Evolutionary conservation across 2,888 invertebrate genomes (phyloP).

Genomic region (Sarcophaga carnaria): DNA sequence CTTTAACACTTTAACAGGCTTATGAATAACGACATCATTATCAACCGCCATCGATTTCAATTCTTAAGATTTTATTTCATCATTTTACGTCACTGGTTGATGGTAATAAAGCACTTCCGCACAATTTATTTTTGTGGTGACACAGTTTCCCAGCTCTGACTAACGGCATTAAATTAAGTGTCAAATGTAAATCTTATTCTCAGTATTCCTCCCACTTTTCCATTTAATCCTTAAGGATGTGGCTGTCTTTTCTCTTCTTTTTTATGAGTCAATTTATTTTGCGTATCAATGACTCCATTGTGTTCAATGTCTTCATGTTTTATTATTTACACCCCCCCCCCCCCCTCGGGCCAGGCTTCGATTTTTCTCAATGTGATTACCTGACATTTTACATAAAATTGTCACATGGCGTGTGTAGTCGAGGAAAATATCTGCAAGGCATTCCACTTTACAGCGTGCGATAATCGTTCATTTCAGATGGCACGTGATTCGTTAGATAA

Average conservation of each 20-base stretch:
- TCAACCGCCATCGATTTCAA: too few relatives aligned
- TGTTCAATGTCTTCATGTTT: neutral
- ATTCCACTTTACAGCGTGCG: neutral
- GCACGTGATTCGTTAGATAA: neutral
- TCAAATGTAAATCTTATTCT: constrained; percentile 23
- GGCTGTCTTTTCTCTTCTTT: neutral
- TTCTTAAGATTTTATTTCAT: too few relatives aligned
- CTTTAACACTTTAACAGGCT: too few relatives aligned
- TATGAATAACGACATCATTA: too few relatives aligned
- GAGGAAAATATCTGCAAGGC: neutral
- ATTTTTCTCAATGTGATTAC: neutral
- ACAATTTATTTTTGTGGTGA: neutral
- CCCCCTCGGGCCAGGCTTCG: neutral
- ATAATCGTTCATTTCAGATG: neutral
- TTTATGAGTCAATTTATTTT: constrained; percentile 56
- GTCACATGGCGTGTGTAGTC: neutral
- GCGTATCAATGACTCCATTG: constrained; percentile 46
- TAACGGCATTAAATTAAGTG: constrained; percentile 17
- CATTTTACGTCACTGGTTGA: neutral
- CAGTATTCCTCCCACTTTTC: neutral
- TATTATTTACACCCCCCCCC: neutral
- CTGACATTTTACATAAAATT: constrained; percentile 13
- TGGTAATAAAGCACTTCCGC: too few relatives aligned
- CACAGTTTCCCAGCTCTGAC: neutral
- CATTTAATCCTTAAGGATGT: neutral